Base-by-base conservation (phyloP, 2,888 invertebrate genomes). In the Drosophila mettleri region DNA sequence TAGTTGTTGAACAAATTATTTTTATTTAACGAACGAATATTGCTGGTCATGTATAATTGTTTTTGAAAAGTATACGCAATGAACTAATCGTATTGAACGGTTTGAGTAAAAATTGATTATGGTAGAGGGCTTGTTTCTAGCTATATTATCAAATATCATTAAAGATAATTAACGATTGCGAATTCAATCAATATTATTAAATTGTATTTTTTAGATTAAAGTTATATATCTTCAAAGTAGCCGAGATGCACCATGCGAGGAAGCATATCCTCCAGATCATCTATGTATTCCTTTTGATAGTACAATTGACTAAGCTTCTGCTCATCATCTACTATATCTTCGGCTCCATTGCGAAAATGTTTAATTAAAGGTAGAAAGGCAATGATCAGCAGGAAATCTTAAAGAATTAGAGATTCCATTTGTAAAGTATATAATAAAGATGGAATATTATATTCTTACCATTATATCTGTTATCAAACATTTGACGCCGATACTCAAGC, bases 391-490 rank as follows among this genome's bases (percentile, higher is more conserved):
- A 74, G 39, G 12, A 74, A 54, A 5, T 74, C 74, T 74, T 22
- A 20, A 16, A 16, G 14, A 16, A n/a, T n/a, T 6, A 34, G 6
- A 6, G 2, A 2, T 10, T 22, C 0, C 8, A 14, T 1, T 34
- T 18, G 2, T 20, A 0, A 9, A 16, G 0, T 14, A 6, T 31
- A 24, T 18, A 39, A 14, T n/a, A 22, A 18, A 16, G 16, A 27
- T 5, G 9, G 1, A 43, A 12, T 18, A 2, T 3, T 29, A 22
- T 39, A 16, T 5, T 8, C 43, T 61, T 67, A 88, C 86, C 81
- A 43, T 69, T 49, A 29, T 67, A 41, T 54, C 53, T 64, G n/a
- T 78, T 76, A 3, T 65, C 49, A n/a, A 79, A 52, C n/a, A 86
- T 36, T 57, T 86, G 72, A 2, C 63, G 59, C 20, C 71, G 68